Percentiles rank a stretch among this genome's conserved stretches.
Conservation (phyloP, 2,113 vertebrate genomes). For the Lophotis ruficrista region DNA sequence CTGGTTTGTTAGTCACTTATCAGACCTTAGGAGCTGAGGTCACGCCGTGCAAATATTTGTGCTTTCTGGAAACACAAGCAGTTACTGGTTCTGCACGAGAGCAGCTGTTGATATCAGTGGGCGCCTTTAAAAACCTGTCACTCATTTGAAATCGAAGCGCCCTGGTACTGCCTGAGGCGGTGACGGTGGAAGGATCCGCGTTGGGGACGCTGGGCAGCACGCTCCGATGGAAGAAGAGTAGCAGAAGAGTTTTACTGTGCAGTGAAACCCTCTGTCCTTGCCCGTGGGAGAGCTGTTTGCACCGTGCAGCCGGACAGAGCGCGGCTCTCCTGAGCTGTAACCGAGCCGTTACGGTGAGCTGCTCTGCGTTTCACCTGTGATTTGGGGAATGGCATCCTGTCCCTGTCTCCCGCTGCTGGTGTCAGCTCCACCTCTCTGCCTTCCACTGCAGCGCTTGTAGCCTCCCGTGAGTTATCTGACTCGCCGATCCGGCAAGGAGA, state of each 20-base stretch:
- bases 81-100: neutral
- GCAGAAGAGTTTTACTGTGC: neutral
- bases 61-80: neutral
- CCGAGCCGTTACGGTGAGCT: rapidly evolving
- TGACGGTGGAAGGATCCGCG: neutral
- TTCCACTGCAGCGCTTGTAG: too few species aligned
- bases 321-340: neutral
- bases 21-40: neutral
- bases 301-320: rapidly evolving
- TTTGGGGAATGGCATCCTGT: neutral
- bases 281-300: rapidly evolving
- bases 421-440: neutral
- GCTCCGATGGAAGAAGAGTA: rapidly evolving
- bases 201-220: rapidly evolving
- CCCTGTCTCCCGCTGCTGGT: neutral
- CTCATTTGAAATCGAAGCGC: neutral
- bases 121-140: neutral
- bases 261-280: neutral
- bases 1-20: neutral
- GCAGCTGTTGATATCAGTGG: neutral
- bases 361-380: neutral
- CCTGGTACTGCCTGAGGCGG: neutral
- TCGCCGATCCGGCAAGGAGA: neutral
- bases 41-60: neutral
- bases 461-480: neutral